Evolutionary conservation across 2,797 vertebrate species (phyloP).

Genomic region (Salarias fasciatus): DNA sequence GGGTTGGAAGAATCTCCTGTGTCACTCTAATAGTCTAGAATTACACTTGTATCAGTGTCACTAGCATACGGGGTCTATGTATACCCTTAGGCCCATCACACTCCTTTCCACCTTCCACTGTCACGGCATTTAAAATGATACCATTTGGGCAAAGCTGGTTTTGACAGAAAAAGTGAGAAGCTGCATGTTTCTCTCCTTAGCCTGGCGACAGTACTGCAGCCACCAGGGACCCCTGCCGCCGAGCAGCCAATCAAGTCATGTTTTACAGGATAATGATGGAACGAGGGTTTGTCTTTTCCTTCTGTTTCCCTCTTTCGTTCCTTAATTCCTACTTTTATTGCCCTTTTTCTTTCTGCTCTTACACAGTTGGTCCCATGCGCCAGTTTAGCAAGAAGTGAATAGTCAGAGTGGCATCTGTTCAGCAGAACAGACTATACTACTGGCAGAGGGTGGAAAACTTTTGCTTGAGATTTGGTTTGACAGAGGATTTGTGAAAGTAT

Average conservation of each 20-base stretch:
- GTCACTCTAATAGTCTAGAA: conserved; percentile 96
- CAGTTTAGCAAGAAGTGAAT: too few species aligned
- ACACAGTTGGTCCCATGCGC: too few species aligned
- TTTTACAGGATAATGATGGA: conserved; percentile 90
- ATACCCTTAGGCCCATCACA: conserved; percentile 93
- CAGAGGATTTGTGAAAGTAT: too few species aligned
- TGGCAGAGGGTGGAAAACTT: too few species aligned
- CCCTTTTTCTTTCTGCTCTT: conserved; percentile 7
- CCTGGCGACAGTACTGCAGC: conserved; percentile 84
- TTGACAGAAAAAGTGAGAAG: conserved; percentile 87
- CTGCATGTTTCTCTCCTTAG: conserved; percentile 84
- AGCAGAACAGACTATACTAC: too few species aligned
- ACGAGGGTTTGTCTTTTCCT: conserved; percentile 71
- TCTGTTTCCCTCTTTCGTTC: conserved; percentile 20
- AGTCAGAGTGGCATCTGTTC: too few species aligned
- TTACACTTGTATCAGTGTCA: conserved; percentile 98
- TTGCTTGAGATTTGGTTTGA: too few species aligned
- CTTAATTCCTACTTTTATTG: neutral
- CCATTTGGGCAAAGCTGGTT: conserved; percentile 93
- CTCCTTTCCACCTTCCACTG: conserved; percentile 88
- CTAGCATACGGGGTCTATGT: conserved; percentile 94
- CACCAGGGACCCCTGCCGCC: conserved; percentile 86
- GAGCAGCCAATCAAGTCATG: conserved; percentile 86
- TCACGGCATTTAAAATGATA: conserved; percentile 95
- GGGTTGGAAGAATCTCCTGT: conserved; percentile 85